A percentile compares a stretch with the other conserved stretches of the same genome.
phyloP scores from a whole-genome alignment of 2,113 vertebrate species.

The Sylvilagus bachmani region DNA sequence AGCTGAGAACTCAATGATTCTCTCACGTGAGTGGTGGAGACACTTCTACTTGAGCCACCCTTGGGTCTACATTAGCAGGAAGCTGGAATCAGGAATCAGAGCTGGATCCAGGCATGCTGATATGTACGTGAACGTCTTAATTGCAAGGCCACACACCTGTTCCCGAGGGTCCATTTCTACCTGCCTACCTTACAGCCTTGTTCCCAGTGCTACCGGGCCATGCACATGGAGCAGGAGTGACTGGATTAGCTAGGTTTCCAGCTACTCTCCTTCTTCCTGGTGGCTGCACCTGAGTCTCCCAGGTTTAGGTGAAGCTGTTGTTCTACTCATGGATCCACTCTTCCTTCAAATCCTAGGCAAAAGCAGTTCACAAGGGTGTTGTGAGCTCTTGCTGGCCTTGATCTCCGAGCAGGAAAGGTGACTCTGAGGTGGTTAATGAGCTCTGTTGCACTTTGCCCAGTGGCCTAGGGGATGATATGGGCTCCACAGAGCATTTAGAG shows the following conservation, averaged over 20 bases:
- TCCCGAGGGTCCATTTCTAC: not conserved
- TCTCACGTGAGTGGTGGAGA: no score
- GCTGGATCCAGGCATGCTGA: no score
- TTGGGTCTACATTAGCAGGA: no score
- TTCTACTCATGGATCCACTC: slow-evolving; percentile 16
- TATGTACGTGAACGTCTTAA: no score
- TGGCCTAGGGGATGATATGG: not conserved
- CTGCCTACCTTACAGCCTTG: not conserved
- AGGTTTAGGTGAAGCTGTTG: not conserved
- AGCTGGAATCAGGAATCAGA: no score
- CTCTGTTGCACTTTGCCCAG: not conserved
- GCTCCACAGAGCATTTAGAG: not conserved
- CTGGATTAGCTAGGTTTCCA: not conserved
- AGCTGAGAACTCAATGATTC: no score
- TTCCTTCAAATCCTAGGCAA: slow-evolving; percentile 48
- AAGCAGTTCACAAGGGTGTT: not conserved
- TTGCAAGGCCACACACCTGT: no score
- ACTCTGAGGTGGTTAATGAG: slow-evolving; percentile 48
- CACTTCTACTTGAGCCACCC: no score
- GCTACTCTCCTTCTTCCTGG: not conserved
- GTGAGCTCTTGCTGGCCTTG: slow-evolving; percentile 35
- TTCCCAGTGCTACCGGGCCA: not conserved
- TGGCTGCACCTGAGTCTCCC: not conserved
- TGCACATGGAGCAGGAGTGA: not conserved
- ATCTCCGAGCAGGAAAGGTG: slow-evolving; percentile 58